These are phyloP conservation scores for Lycorma delicatula DNA, from an alignment of 1,140 invertebrate genomes.

Conservation along the genomic window DNA sequence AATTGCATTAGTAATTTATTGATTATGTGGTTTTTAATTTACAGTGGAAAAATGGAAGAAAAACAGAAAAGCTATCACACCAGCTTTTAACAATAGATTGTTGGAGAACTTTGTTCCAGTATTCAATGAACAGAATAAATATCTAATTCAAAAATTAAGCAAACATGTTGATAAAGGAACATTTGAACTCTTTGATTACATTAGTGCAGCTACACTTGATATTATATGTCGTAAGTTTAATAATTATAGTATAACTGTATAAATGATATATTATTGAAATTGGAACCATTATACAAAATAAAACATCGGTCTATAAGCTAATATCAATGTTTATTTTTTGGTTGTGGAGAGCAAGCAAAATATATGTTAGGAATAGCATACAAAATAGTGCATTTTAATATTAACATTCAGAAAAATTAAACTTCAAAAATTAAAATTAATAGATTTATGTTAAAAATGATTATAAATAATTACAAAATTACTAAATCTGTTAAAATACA, in stretches of 20 bases:
- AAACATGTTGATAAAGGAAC: conserved; percentile 31
- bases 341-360: too few species aligned
- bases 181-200: conserved; percentile 38
- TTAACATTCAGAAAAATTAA: too few species aligned
- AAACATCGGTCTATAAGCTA: too few species aligned
- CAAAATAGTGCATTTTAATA: too few species aligned
- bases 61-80: conserved; percentile 58
- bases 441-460: too few species aligned
- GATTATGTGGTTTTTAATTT: not conserved
- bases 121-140: conserved; percentile 61
- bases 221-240: conserved; percentile 71
- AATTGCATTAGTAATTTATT: too few species aligned
- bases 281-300: too few species aligned
- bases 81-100: conserved; percentile 74
- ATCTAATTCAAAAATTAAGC: conserved; percentile 45
- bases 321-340: too few species aligned
- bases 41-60: conserved; percentile 43
- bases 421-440: too few species aligned
- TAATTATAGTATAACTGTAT: not conserved
- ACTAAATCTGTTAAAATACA: too few species aligned
- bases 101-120: conserved; percentile 64
- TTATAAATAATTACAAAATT: too few species aligned
- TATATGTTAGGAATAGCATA: too few species aligned
- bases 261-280: not conserved
- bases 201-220: conserved; percentile 63